Percentiles rank a stretch among this genome's conserved stretches.
Conservation (phyloP, 2,888 invertebrate genomes). For the Coelinius sp. region DNA sequence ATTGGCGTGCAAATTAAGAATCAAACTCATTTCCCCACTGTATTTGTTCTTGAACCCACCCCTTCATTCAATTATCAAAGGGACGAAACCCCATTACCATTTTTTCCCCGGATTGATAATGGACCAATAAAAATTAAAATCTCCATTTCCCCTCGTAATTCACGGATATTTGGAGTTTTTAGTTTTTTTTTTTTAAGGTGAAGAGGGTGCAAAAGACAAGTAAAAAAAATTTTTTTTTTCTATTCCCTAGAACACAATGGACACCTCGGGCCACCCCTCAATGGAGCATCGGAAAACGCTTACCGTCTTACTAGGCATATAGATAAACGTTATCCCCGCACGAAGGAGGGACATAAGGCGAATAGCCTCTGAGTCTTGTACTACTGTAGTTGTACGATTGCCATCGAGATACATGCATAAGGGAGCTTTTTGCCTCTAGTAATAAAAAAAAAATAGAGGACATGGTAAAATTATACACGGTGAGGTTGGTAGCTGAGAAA, state of each 20-base stretch:
- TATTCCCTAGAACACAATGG: constrained; percentile 23
- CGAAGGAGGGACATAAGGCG: constrained; percentile 28
- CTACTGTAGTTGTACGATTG: constrained; percentile 25
- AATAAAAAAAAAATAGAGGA: background rate
- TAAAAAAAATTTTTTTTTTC: background rate
- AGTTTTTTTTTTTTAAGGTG: constrained; percentile 33
- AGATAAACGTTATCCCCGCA: constrained; percentile 62
- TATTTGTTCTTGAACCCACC: background rate
- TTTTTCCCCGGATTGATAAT: background rate
- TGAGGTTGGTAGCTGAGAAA: constrained; percentile 11
- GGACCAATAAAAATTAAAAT: background rate
- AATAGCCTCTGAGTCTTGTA: constrained; percentile 7
- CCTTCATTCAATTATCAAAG: background rate
- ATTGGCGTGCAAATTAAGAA: background rate
- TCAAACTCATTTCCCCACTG: background rate
- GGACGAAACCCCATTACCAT: background rate
- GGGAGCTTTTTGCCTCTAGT: background rate
- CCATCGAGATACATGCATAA: constrained; percentile 29
- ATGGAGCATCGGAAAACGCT: constrained; percentile 65
- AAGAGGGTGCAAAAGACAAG: constrained; percentile 36
- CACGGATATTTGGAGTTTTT: background rate
- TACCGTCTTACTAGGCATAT: constrained; percentile 49
- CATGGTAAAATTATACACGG: constrained; percentile 5
- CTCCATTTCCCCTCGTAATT: background rate
- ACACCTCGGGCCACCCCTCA: constrained; percentile 27